Percentiles rank a stretch among this genome's conserved stretches.
These are phyloP conservation scores for Propithecus deckenii DNA, from an alignment of 2,797 vertebrate species.

Conservation along the genomic window DNA sequence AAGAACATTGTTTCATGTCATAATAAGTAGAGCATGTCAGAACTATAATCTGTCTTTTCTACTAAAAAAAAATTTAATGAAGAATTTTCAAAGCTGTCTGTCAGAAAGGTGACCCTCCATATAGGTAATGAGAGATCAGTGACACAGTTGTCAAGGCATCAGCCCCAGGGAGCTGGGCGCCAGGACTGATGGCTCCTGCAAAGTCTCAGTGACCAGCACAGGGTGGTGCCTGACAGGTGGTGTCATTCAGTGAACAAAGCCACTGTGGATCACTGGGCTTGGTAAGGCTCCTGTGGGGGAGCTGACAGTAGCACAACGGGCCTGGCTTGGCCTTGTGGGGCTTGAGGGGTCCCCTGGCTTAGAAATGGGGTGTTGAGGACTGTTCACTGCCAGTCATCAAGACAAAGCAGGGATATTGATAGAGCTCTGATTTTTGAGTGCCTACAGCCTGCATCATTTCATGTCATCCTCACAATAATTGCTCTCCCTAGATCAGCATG, in stretches of 20 bases:
- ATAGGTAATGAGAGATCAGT: slow-evolving; percentile 15
- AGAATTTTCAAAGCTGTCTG: slow-evolving; percentile 27
- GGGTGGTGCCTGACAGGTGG: neutral
- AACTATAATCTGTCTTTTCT: slow-evolving; percentile 60
- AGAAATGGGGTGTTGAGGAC: neutral
- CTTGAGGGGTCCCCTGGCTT: neutral
- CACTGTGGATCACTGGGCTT: fast-evolving
- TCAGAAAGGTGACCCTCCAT: slow-evolving; percentile 52
- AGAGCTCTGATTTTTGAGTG: neutral
- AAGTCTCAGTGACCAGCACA: neutral
- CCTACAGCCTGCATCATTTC: neutral
- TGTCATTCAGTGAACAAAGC: neutral
- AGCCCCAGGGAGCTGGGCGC: fast-evolving
- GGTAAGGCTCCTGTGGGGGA: fast-evolving
- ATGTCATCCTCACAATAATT: neutral
- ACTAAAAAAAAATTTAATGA: slow-evolving; percentile 22
- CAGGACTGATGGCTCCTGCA: neutral
- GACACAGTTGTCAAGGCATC: neutral
- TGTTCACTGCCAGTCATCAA: neutral
- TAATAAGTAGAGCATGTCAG: slow-evolving; percentile 49
- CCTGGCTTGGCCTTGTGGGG: neutral
- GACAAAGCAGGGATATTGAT: neutral
- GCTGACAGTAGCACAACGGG: neutral
- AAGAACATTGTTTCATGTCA: slow-evolving; percentile 34
- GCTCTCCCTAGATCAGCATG: neutral